Evolutionary conservation across 2,797 vertebrate species (phyloP).

Genomic region (Syngnathus acus): DNA sequence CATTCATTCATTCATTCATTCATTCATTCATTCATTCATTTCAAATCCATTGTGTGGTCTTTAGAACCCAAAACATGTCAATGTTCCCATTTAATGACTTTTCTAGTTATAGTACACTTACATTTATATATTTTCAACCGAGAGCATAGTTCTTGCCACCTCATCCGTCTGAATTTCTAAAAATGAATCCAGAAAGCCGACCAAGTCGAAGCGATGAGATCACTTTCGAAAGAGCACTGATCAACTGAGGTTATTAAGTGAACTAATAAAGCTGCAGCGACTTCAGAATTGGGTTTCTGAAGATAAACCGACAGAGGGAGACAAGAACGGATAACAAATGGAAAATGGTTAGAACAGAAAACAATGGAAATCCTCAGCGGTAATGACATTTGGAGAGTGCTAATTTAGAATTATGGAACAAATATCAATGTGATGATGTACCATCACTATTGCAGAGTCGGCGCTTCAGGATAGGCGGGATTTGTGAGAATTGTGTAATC

Average conservation of each 20-base stretch:
- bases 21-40: too few species aligned
- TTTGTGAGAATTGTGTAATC: constrained; percentile 61
- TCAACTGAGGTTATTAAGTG: constrained; percentile 6
- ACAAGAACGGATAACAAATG: background rate
- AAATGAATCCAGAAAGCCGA: constrained; percentile 4
- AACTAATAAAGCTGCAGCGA: constrained; percentile 12
- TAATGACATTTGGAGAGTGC: constrained; percentile 20
- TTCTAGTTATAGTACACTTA: too few species aligned
- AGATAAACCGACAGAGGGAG: background rate
- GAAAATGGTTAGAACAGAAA: constrained; percentile 7
- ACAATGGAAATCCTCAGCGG: constrained; percentile 22
- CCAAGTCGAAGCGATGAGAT: background rate
- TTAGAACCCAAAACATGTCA: too few species aligned
- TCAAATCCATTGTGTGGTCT: too few species aligned
- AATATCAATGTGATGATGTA: constrained; percentile 13
- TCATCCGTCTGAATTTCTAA: background rate
- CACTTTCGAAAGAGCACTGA: background rate
- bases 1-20: too few species aligned
- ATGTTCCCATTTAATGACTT: too few species aligned
- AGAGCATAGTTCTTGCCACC: background rate
- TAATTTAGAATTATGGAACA: constrained; percentile 41
- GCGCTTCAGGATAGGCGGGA: constrained; percentile 45
- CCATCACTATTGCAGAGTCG: constrained; percentile 33
- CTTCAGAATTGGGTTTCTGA: constrained; percentile 12
- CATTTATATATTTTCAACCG: background rate